phyloP scores from a whole-genome alignment of 2,888 invertebrate species.

The Xanthorhoe designata region DNA sequence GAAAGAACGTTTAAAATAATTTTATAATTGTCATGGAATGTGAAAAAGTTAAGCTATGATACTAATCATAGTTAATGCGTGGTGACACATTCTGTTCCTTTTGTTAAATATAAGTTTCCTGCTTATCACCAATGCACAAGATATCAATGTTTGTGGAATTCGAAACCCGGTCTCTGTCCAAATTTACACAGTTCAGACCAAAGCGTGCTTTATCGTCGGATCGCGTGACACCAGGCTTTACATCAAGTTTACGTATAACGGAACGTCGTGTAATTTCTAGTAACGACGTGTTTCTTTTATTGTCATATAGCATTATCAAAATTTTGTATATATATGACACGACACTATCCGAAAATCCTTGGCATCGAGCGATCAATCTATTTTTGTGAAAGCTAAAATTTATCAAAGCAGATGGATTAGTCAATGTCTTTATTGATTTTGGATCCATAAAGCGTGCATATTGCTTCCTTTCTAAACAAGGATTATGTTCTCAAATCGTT shows the following conservation, averaged over 20 bases:
- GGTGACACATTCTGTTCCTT: no score
- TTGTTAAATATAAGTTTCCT: background rate
- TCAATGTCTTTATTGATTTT: background rate
- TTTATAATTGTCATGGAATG: background rate
- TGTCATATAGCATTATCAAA: conserved; percentile 63
- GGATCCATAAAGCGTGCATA: background rate
- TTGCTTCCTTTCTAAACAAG: background rate
- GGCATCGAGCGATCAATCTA: background rate
- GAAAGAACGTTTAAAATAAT: background rate
- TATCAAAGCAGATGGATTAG: background rate
- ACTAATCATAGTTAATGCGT: no score
- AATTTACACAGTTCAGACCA: conserved; percentile 58
- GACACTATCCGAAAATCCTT: background rate
- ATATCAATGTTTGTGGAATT: conserved; percentile 28
- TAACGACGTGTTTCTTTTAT: conserved; percentile 81
- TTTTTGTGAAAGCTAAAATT: background rate
- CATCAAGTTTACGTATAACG: conserved; percentile 73
- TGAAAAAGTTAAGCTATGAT: background rate
- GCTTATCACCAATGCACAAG: conserved; percentile 16
- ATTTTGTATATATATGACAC: conserved; percentile 13
- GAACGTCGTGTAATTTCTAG: conserved; percentile 79
- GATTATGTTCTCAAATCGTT: background rate
- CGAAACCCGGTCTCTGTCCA: conserved; percentile 23
- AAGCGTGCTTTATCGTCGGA: conserved; percentile 70
- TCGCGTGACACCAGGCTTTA: conserved; percentile 76